Evolutionary conservation across 2,888 invertebrate species (phyloP).

Genomic region (Spisula subtruncata): DNA sequence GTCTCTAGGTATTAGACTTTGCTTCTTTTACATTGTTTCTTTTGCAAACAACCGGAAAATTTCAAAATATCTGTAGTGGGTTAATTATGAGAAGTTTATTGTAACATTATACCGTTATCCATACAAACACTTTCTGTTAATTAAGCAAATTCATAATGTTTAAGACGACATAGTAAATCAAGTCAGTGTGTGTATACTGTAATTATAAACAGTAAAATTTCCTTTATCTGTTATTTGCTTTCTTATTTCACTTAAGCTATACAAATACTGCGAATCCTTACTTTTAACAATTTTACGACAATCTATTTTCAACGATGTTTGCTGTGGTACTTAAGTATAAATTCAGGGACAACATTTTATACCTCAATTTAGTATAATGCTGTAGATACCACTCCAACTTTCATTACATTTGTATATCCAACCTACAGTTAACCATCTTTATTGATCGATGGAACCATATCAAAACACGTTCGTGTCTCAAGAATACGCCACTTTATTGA

Average conservation of each 20-base stretch:
- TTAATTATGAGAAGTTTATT: too few relatives aligned
- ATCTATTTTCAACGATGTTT: slow-evolving; percentile 28
- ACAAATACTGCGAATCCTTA: slow-evolving; percentile 17
- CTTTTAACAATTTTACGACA: slow-evolving; percentile 39
- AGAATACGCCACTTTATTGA: not conserved
- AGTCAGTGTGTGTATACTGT: not conserved
- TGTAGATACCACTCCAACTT: slow-evolving; percentile 12
- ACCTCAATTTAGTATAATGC: not conserved
- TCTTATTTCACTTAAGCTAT: not conserved
- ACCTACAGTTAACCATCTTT: not conserved
- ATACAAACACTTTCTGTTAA: not conserved
- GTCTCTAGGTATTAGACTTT: too few relatives aligned
- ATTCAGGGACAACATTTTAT: slow-evolving; percentile 28
- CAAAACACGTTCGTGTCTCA: not conserved
- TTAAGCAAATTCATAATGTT: not conserved
- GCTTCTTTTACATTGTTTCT: too few relatives aligned
- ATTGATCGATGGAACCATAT: not conserved
- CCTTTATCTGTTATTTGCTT: not conserved
- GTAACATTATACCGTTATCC: not conserved
- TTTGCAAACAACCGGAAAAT: too few relatives aligned
- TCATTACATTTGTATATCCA: not conserved
- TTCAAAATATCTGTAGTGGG: too few relatives aligned
- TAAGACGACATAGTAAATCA: not conserved
- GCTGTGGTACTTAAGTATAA: slow-evolving; percentile 29
- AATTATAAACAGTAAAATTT: not conserved